Conservation (phyloP, 2,113 vertebrate genomes). For the Phocoena phocoena region DNA sequence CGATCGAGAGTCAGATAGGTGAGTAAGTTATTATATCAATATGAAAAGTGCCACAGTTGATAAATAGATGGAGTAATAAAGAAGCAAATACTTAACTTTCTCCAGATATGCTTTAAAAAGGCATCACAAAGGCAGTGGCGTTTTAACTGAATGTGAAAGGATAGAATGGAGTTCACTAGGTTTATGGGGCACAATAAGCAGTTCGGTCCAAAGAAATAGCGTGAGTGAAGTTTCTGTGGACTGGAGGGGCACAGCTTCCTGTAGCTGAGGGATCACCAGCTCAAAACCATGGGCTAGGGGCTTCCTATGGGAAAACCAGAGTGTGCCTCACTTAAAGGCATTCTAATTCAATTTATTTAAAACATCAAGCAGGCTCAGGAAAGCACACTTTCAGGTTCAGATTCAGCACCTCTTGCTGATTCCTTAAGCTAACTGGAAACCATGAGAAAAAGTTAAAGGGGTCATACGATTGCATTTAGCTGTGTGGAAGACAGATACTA, state of each 20-base stretch:
- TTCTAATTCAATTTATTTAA: background rate
- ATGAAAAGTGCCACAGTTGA: background rate
- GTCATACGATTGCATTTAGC: background rate
- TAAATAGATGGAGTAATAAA: background rate
- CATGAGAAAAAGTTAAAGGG: background rate
- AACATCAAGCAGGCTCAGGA: background rate
- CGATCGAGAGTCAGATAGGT: background rate
- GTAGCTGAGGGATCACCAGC: background rate
- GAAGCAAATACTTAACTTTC: background rate
- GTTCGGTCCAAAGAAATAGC: background rate
- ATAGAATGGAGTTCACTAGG: background rate
- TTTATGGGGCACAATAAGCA: background rate
- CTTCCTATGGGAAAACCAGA: background rate
- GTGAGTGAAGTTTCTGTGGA: background rate
- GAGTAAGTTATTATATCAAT: background rate
- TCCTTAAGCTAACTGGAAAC: background rate
- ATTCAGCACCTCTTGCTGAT: background rate
- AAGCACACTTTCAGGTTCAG: background rate
- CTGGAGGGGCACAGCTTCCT: fast-evolving
- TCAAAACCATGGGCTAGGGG: background rate
- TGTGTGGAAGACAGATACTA: background rate
- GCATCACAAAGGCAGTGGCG: background rate
- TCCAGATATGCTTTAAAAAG: background rate
- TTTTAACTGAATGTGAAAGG: background rate
- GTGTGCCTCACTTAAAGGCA: background rate